Percentiles rank a stretch among this genome's conserved stretches.
Evolutionary conservation across 2,797 vertebrate species (phyloP).

Genomic region (Lindbergichthys nudifrons): DNA sequence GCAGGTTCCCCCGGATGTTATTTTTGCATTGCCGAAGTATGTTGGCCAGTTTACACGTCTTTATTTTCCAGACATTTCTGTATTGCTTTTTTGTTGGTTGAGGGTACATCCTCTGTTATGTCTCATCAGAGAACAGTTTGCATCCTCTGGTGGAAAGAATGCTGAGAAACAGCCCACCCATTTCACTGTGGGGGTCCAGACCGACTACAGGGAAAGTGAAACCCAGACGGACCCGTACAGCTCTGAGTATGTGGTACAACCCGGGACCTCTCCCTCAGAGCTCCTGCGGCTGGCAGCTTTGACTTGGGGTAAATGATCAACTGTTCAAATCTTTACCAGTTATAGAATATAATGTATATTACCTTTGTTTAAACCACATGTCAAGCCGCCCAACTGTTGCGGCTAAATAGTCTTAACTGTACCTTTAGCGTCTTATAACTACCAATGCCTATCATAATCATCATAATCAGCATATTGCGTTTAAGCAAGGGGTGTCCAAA

Average conservation of each 20-base stretch:
- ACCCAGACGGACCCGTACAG: conserved; percentile 94
- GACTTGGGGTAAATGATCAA: conserved; percentile 86
- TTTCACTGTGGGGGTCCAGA: conserved; percentile 89
- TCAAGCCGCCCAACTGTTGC: not conserved
- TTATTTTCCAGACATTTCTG: not conserved
- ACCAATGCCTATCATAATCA: not conserved
- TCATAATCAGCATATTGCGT: not conserved
- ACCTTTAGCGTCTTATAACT: not conserved
- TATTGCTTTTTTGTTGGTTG: not conserved
- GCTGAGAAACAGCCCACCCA: conserved; percentile 54
- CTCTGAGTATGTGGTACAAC: conserved; percentile 86
- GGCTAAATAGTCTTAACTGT: not conserved
- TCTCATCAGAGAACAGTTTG: conserved; percentile 74
- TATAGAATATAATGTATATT: not conserved
- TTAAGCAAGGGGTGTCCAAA: not conserved
- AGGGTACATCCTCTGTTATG: not conserved
- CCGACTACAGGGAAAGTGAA: conserved; percentile 95
- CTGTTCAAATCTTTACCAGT: conserved; percentile 3
- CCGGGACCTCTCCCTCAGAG: conserved; percentile 88
- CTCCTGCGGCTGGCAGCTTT: conserved; percentile 90
- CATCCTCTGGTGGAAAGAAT: conserved; percentile 1
- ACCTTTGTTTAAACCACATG: not conserved
- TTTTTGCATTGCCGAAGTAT: conserved; percentile 83
- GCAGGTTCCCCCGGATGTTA: conserved; percentile 70
- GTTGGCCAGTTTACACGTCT: conserved; percentile 54